Evolutionary conservation across 1,140 invertebrate species (phyloP).

Genomic region (Ectropis grisescens): DNA sequence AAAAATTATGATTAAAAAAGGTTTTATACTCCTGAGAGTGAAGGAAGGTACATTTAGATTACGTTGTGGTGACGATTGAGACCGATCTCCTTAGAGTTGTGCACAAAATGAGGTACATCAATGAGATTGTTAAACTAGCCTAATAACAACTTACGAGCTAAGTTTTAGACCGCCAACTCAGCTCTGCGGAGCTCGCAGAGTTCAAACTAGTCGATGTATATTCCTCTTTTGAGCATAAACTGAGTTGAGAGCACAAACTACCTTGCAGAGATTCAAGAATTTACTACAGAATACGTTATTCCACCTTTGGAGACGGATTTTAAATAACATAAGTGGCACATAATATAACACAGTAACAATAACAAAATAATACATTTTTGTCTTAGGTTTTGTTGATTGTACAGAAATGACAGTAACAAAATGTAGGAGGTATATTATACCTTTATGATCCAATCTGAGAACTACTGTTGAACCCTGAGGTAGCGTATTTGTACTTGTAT

Average conservation of each 20-base stretch:
- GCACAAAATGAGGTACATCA: conserved; percentile 55
- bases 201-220: conserved; percentile 10
- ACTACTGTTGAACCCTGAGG: conserved; percentile 64
- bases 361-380: too few relatives aligned
- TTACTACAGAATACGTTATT: too few relatives aligned
- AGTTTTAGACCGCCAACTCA: conserved; percentile 37
- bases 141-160: conserved; percentile 58
- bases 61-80: conserved; percentile 30
- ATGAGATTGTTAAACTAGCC: conserved; percentile 64
- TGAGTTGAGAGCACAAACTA: conserved; percentile 45
- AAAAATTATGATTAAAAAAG: conserved; percentile 57
- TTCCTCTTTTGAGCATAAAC: conserved; percentile 19
- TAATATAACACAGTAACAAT: too few relatives aligned
- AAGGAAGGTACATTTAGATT: conserved; percentile 67
- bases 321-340: too few relatives aligned
- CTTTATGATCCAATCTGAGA: too few relatives aligned
- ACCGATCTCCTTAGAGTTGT: conserved; percentile 38
- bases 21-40: conserved; percentile 68
- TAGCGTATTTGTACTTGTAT: conserved; percentile 68
- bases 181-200: conserved; percentile 12
- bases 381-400: too few relatives aligned
- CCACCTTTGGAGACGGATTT: too few relatives aligned
- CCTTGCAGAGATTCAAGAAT: conserved; percentile 62
- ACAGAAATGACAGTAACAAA: too few relatives aligned
- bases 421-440: too few relatives aligned